Conservation (phyloP, 1,140 invertebrate species). For the Brachionus calyciflorus region DNA sequence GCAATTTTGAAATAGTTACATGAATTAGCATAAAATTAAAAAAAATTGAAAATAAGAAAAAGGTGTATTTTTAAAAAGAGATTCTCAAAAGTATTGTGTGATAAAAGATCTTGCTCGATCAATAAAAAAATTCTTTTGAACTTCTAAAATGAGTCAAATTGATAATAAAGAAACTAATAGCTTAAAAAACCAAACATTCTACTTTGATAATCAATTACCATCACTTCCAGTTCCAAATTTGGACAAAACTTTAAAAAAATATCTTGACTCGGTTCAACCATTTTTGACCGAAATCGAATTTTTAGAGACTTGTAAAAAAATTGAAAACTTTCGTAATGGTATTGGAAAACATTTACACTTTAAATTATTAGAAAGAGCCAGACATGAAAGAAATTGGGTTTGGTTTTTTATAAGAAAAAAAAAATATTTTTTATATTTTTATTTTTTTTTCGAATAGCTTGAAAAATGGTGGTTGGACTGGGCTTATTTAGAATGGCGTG, state of each 20-base stretch:
- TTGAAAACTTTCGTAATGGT: constrained; percentile 57
- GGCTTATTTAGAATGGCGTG: constrained; percentile 50
- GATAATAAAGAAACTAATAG: neutral
- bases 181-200: constrained; percentile 52
- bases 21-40: no score
- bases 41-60: no score
- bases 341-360: constrained; percentile 57
- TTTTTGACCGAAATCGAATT: constrained; percentile 56
- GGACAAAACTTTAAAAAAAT: constrained; percentile 57
- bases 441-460: constrained; percentile 49
- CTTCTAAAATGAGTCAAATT: no score
- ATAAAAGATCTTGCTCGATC: no score
- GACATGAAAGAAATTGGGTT: constrained; percentile 58
- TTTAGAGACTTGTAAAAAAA: constrained; percentile 54
- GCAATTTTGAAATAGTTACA: no score
- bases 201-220: constrained; percentile 52
- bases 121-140: no score
- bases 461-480: constrained; percentile 53
- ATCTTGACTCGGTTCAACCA: constrained; percentile 59
- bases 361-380: constrained; percentile 53
- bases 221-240: constrained; percentile 54
- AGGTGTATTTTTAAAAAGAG: no score
- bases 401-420: neutral
- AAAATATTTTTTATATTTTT: neutral
- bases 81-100: no score